Percentiles rank a stretch among this genome's conserved stretches.
These are phyloP conservation scores for Taxidea taxus DNA, from an alignment of 2,113 vertebrate species.

Conservation along the genomic window DNA sequence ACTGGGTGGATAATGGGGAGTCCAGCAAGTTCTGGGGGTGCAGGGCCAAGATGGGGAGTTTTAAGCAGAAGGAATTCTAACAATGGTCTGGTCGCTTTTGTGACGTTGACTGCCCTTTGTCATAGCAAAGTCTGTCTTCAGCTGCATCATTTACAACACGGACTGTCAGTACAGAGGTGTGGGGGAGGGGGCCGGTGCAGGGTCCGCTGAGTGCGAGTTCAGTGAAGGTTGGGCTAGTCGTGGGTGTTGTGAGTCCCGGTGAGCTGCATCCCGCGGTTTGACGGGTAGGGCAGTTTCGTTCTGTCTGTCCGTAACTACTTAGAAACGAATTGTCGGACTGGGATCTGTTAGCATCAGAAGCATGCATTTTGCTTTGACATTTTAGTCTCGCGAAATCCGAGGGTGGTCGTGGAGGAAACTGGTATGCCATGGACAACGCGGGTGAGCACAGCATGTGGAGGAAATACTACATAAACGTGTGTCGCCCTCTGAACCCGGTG, in stretches of 20 bases:
- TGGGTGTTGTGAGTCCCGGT: fast-evolving
- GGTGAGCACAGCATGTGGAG: slow-evolving; percentile 62
- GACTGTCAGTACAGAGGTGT: fast-evolving
- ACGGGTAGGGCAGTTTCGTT: too few relatives aligned
- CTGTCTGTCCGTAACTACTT: neutral
- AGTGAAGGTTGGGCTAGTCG: fast-evolving
- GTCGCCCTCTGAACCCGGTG: slow-evolving; percentile 88
- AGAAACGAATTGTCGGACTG: neutral
- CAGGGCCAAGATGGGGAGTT: neutral
- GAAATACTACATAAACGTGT: slow-evolving; percentile 96
- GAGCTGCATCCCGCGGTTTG: neutral
- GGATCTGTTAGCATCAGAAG: neutral
- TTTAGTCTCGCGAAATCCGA: slow-evolving; percentile 88
- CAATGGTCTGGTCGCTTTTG: fast-evolving
- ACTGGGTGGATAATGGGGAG: neutral
- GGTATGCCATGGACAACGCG: slow-evolving; percentile 86
- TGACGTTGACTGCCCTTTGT: fast-evolving
- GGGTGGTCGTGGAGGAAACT: slow-evolving; percentile 83
- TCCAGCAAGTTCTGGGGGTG: neutral
- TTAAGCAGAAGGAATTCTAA: neutral
- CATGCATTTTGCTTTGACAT: neutral
- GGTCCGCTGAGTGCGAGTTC: fast-evolving
- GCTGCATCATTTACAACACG: fast-evolving
- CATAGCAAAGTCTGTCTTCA: neutral
- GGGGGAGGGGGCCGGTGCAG: fast-evolving